Evolutionary conservation across 2,888 invertebrate genomes (phyloP).

Genomic region (Idaea straminata): DNA sequence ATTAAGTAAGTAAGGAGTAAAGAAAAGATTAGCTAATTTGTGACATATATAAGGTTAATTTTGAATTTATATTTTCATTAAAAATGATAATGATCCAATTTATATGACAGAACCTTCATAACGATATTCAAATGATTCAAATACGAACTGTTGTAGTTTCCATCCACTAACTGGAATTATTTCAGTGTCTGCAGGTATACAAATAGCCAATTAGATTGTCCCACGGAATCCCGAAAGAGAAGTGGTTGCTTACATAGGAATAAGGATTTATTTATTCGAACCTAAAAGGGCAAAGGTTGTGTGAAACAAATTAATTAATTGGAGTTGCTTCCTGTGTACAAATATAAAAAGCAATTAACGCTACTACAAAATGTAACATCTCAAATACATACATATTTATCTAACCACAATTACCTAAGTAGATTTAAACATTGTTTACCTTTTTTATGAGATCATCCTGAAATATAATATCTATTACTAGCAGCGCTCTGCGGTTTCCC

Average conservation of each 20-base stretch:
- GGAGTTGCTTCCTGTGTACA: conserved; percentile 15
- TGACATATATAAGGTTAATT: too few species aligned
- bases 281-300: conserved; percentile 8
- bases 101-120: conserved; percentile 20
- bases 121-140: conserved; percentile 12
- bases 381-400: too few species aligned
- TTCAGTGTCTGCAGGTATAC: conserved; percentile 16
- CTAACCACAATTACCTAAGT: too few species aligned
- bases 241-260: conserved; percentile 10
- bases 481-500: too few species aligned
- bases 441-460: too few species aligned
- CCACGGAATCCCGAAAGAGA: conserved; percentile 10
- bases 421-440: too few species aligned
- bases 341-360: conserved; percentile 11
- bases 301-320: conserved; percentile 5
- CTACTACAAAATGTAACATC: too few species aligned
- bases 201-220: conserved; percentile 25
- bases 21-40: too few species aligned
- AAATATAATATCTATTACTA: too few species aligned
- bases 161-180: conserved; percentile 6
- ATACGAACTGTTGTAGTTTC: conserved; percentile 15
- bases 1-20: too few species aligned
- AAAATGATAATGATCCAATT: conserved; percentile 19
- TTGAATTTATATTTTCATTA: conserved; percentile 6
- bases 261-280: conserved; percentile 12